Evolutionary conservation across 2,797 vertebrate genomes (phyloP).

Genomic region (Euthynnus affinis): DNA sequence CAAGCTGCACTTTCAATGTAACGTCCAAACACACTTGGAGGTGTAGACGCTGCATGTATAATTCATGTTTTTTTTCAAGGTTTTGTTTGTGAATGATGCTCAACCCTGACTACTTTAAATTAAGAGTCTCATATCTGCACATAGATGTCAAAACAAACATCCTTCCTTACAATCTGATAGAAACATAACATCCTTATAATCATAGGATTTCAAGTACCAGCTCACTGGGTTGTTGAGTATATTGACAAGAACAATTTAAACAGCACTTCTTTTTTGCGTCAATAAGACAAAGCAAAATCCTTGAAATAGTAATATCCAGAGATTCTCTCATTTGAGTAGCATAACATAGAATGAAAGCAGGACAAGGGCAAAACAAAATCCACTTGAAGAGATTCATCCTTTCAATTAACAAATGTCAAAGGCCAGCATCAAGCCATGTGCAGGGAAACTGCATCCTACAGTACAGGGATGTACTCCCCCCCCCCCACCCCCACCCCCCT

Average conservation of each 20-base stretch:
- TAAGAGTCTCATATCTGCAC: neutral
- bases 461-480: slow-evolving; percentile 25
- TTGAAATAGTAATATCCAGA: slow-evolving; percentile 10
- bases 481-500: slow-evolving; percentile 20
- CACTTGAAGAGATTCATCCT: slow-evolving; percentile 54
- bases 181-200: slow-evolving; percentile 16
- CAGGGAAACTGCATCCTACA: slow-evolving; percentile 54
- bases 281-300: slow-evolving; percentile 32
- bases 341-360: slow-evolving; percentile 14
- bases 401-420: slow-evolving; percentile 78
- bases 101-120: slow-evolving; percentile 16
- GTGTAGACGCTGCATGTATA: neutral
- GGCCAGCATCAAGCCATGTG: slow-evolving; percentile 62
- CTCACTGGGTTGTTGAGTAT: slow-evolving; percentile 11
- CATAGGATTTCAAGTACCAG: slow-evolving; percentile 16
- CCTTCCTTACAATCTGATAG: neutral
- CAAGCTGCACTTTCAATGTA: neutral
- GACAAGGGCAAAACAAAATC: slow-evolving; percentile 57
- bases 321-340: slow-evolving; percentile 20
- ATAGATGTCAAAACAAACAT: slow-evolving; percentile 13
- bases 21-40: neutral
- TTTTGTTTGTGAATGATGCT: slow-evolving; percentile 27
- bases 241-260: slow-evolving; percentile 12
- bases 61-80: slow-evolving; percentile 12
- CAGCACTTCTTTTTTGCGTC: neutral